Percentiles rank a stretch among this genome's conserved stretches.
Conservation (phyloP, 2,888 invertebrate genomes). For the Eupithecia tripunctaria region DNA sequence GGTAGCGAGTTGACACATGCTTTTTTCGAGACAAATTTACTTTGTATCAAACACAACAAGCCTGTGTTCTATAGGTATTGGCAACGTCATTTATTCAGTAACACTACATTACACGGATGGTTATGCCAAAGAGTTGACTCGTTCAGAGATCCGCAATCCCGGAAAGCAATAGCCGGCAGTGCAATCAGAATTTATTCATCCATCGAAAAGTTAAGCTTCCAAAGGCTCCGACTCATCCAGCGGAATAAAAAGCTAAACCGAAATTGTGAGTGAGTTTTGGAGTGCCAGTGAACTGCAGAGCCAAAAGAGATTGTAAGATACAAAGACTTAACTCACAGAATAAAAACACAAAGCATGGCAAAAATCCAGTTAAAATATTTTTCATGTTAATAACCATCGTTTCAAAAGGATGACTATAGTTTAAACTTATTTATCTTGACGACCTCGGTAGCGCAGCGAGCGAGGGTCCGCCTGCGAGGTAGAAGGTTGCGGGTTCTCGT, state of each 20-base stretch:
- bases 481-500: too few relatives aligned
- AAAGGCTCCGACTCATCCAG: slow-evolving; percentile 23
- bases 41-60: too few relatives aligned
- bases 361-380: neutral
- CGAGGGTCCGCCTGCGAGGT: too few relatives aligned
- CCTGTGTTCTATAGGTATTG: too few relatives aligned
- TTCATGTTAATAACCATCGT: neutral
- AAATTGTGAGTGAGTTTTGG: slow-evolving; percentile 8
- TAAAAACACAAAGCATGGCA: neutral
- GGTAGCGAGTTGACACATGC: too few relatives aligned
- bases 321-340: neutral
- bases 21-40: too few relatives aligned
- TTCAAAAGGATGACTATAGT: neutral
- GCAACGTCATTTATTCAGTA: neutral
- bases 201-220: slow-evolving; percentile 37
- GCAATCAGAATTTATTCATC: slow-evolving; percentile 36
- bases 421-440: too few relatives aligned
- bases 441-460: too few relatives aligned
- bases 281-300: neutral
- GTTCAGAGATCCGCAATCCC: slow-evolving; percentile 19
- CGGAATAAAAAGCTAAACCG: slow-evolving; percentile 11
- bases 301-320: neutral
- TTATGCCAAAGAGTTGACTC: slow-evolving; percentile 15
- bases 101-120: slow-evolving; percentile 2
- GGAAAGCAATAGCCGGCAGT: slow-evolving; percentile 20